Evolutionary conservation across 2,113 vertebrate species (phyloP).

Genomic region (Lophotis ruficrista): DNA sequence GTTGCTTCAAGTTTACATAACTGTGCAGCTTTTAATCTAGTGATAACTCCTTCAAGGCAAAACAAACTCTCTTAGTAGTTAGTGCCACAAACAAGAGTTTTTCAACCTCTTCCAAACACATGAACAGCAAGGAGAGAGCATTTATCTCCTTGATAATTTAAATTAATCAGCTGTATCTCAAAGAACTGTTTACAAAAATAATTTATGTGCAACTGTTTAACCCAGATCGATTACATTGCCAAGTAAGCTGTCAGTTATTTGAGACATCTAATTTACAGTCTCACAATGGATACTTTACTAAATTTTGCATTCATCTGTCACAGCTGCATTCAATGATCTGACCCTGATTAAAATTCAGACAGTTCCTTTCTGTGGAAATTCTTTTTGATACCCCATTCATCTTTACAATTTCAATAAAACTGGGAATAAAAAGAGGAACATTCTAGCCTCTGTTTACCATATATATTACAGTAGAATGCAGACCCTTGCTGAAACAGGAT

Average conservation of each 20-base stretch:
- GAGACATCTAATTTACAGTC: constrained; percentile 30
- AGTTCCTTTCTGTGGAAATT: neutral
- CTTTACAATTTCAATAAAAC: neutral
- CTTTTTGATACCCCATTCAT: constrained; percentile 6
- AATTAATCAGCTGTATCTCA: neutral
- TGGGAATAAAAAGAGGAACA: neutral
- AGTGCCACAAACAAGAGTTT: neutral
- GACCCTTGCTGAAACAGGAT: neutral
- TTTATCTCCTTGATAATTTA: neutral
- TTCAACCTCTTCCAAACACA: neutral
- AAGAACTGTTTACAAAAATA: neutral
- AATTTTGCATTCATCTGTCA: constrained; percentile 42
- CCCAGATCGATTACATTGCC: neutral
- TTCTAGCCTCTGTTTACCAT: neutral
- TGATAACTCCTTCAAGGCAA: neutral
- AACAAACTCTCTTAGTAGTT: neutral
- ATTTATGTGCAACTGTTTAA: constrained; percentile 29
- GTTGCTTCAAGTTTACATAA: neutral
- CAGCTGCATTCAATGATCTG: constrained; percentile 23
- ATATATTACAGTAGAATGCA: neutral
- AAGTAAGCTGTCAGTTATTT: neutral
- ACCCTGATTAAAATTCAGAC: constrained; percentile 37
- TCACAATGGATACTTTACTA: constrained; percentile 10
- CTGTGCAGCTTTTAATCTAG: neutral
- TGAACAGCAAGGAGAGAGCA: neutral